These are phyloP conservation scores for Apocheima hispidaria DNA, from an alignment of 2,888 invertebrate species.

Conservation along the genomic window DNA sequence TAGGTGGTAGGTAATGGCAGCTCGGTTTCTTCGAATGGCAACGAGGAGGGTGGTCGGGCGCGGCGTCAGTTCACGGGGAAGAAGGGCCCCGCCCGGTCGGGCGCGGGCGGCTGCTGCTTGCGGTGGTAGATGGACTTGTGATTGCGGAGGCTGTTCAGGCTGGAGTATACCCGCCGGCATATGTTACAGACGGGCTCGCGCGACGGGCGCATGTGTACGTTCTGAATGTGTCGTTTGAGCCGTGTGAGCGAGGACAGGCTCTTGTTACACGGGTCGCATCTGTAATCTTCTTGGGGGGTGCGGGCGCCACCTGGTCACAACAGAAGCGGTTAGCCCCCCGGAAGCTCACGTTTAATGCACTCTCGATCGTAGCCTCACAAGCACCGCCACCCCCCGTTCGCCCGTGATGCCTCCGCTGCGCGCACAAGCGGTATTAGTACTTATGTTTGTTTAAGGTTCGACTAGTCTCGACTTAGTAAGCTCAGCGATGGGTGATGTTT, in stretches of 20 bases:
- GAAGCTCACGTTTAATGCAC: conserved; percentile 84
- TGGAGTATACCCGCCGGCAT: conserved; percentile 96
- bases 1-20: conserved; percentile 82
- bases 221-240: conserved; percentile 96
- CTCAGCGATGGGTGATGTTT: conserved; percentile 66
- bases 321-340: conserved; percentile 84
- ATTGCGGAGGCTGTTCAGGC: conserved; percentile 95
- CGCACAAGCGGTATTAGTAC: conserved; percentile 83
- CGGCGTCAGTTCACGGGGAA: conserved; percentile 40
- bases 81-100: conserved; percentile 47
- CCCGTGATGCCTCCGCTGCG: conserved; percentile 61
- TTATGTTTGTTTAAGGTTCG: conserved; percentile 54
- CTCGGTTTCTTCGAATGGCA: conserved; percentile 76
- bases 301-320: conserved; percentile 90
- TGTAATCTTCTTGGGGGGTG: conserved; percentile 94
- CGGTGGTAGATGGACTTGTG: conserved; percentile 97
- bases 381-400: conserved; percentile 83
- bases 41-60: conserved; percentile 55
- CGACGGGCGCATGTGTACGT: conserved; percentile 96
- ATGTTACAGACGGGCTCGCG: conserved; percentile 96
- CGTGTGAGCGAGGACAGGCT: conserved; percentile 94
- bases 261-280: conserved; percentile 97
- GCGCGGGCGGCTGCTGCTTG: conserved; percentile 89
- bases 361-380: conserved; percentile 84
- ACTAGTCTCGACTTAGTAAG: conserved; percentile 71